Percentiles rank a stretch among this genome's conserved stretches.
These are phyloP conservation scores for Antheraea mylitta DNA, from an alignment of 1,140 invertebrate species.

Conservation along the genomic window DNA sequence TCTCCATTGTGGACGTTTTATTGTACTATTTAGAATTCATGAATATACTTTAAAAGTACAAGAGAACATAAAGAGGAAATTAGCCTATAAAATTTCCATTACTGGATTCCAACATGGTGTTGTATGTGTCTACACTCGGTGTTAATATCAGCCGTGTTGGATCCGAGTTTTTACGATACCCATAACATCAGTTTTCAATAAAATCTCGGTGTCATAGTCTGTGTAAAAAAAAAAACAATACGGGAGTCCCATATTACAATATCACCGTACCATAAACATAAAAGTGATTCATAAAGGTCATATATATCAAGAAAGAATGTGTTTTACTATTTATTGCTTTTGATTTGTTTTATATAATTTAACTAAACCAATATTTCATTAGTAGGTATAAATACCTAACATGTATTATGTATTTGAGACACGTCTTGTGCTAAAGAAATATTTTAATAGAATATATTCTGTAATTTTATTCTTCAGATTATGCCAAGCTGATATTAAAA, in stretches of 20 bases:
- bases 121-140: conserved; percentile 21
- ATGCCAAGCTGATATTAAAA: too few relatives aligned
- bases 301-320: conserved; percentile 12
- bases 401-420: too few relatives aligned
- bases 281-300: conserved; percentile 39
- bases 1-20: not conserved
- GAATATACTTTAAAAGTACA: not conserved
- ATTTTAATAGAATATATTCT: too few relatives aligned
- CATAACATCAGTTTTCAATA: conserved; percentile 59
- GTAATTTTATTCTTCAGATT: too few relatives aligned
- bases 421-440: too few relatives aligned
- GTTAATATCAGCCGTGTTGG: conserved; percentile 43
- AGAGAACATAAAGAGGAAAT: conserved; percentile 41
- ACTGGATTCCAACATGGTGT: conserved; percentile 37
- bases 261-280: conserved; percentile 47
- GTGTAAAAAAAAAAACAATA: conserved; percentile 46
- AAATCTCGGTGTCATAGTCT: conserved; percentile 44
- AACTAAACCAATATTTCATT: too few relatives aligned
- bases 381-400: too few relatives aligned
- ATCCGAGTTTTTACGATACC: conserved; percentile 52
- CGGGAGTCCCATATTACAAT: conserved; percentile 45
- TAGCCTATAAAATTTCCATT: conserved; percentile 52
- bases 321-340: conserved; percentile 6
- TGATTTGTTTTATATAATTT: not conserved
- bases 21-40: not conserved